Evolutionary conservation across 2,888 invertebrate species (phyloP), one percentile per base, ranked within the genome.

Genomic region (Coleophora flavipennella): DNA sequence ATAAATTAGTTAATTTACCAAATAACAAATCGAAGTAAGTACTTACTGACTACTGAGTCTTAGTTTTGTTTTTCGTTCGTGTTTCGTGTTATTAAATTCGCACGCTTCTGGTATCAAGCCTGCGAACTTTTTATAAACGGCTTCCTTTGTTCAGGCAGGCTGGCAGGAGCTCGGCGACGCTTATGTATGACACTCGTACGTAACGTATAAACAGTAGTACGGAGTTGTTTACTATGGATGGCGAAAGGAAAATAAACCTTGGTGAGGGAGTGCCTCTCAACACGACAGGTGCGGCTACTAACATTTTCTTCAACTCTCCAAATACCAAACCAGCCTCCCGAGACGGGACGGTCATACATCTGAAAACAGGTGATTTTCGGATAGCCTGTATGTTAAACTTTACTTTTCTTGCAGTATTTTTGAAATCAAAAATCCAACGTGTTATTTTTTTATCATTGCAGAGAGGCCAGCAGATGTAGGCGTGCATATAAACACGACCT

Each of bases 401-500:
- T 27, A 33, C 25, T 32, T 13, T 39, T 9, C 25, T 40, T 38
- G 33, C 25, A n/a, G 25, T 6, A 8, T 38, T 33, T 35, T 32
- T 31, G 25, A 29, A 32, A 9, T 28, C 27, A 20, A 20, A 20
- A 33, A 25, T 26, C 11, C 29, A 35, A 47, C 51, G 51, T 54
- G 49, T 47, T 50, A 41, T 51, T 57, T 57, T 46, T 51, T 50
- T 40, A 51, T 51, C 20, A 37, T 77, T 75, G 40, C 68, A 81
- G 81, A 75, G 44, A 79, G 76, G 46, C 71, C 75, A 20, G 60
- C 78, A 27, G 81, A 83, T 53, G 74, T 81, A 55, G 83, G 80
- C 50, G 73, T 83, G 38, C 81, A 83, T 52, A 78, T 83, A 53
- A 81, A 83, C 53, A 81, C 83, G 28, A 83, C 81, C 40, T 69